Conservation (phyloP, 2,113 vertebrate genomes). For the Ranitomeya variabilis region DNA sequence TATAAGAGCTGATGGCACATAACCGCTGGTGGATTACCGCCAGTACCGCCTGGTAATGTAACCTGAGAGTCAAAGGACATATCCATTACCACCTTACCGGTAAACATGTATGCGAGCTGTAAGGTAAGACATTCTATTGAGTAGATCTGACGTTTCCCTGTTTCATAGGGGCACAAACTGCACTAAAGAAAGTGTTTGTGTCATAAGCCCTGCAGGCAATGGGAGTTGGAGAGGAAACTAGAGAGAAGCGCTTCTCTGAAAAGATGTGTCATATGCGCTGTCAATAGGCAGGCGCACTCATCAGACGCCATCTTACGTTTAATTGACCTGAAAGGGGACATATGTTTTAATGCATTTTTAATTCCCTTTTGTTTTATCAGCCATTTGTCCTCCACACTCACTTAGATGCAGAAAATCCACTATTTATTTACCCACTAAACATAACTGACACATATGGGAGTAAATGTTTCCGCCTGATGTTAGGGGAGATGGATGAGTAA, state of each 20-base stretch:
- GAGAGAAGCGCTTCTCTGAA: not conserved
- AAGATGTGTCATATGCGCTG: constrained; percentile 12
- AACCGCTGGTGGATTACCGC: not conserved
- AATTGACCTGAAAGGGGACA: constrained; percentile 48
- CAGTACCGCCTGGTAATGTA: not conserved
- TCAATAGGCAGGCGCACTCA: constrained; percentile 12
- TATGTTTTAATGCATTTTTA: constrained; percentile 50
- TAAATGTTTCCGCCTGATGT: not conserved
- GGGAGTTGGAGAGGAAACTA: not conserved
- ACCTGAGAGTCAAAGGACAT: constrained; percentile 1
- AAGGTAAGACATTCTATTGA: not conserved
- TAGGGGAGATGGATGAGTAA: not conserved
- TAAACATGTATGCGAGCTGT: constrained; percentile 13
- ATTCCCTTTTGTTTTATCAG: not conserved
- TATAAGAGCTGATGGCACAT: not conserved
- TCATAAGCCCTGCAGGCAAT: constrained; percentile 32
- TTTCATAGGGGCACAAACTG: not conserved
- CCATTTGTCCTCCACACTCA: constrained; percentile 1
- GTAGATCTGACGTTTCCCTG: not conserved
- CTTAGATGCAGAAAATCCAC: not conserved
- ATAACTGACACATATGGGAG: not conserved
- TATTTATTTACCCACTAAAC: constrained; percentile 20
- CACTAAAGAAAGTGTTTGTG: constrained; percentile 20
- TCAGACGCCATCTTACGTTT: constrained; percentile 27
- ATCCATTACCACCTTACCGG: constrained; percentile 7